Evolutionary conservation across 2,888 invertebrate genomes (phyloP), one percentile per base, ranked within the genome.

Genomic region (Morpho achilles): DNA sequence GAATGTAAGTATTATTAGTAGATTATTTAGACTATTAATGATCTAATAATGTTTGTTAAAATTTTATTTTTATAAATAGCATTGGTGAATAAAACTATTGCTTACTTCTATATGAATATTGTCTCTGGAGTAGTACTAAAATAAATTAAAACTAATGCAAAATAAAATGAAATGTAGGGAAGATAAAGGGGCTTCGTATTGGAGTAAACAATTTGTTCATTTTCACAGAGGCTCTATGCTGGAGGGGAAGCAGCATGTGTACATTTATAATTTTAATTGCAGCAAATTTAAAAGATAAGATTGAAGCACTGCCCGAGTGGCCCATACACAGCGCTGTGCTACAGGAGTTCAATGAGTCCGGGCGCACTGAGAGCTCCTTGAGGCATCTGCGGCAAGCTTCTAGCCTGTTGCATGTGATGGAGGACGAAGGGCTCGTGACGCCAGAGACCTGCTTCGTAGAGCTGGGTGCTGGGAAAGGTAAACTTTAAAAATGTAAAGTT

Each of bases 391-490:
- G 93, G 22, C 97, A 98, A 82, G 94, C 94, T 55, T 94, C 96
- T 2, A 94, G 95, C 0, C 85, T 98, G 60, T 80, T 98, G 59
- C 94, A 94, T 46, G 92, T 95, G 57, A 80, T 96, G 48, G 91
- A 95, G 58, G 79, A 87, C 0, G 89, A 92, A 61, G 84, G 92
- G 1, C 86, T 97, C 46, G 80, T 96, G 0, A 74, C 71, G 8
- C 84, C 93, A 8, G 76, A 91, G 23, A 94, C 95, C 0, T 95
- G 95, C 80, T 97, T 93, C 69, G 92, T 97, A 59, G 98, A 98
- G 80, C 94, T 97, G 74, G 97, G 97, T 0, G 97, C 97, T 8
- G 97, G 97, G n/a, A 96, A 95, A 92, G 97, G 96, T 94, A 74
- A 46, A 8, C 2, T 32, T 32, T 32, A 5, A 32, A 32, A 32